Conservation (phyloP, 2,113 vertebrate species). For the Girardinichthys multiradiatus region DNA sequence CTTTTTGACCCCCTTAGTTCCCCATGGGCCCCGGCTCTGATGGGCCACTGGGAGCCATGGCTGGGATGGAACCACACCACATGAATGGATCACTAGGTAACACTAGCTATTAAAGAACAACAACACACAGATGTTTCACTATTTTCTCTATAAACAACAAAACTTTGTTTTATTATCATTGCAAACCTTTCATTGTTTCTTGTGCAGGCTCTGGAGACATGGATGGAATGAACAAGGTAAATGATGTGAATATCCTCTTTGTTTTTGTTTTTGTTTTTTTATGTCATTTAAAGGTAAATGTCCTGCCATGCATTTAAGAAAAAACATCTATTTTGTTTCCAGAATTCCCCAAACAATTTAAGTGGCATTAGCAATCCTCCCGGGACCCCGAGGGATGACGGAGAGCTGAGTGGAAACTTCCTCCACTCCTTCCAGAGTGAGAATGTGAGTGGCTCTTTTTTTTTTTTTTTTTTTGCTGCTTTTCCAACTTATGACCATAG, state of each 20-base stretch:
- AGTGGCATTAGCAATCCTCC: conserved; percentile 99
- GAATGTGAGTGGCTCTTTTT: conserved; percentile 85
- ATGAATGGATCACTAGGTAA: conserved; percentile 92
- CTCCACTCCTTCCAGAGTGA: conserved; percentile 99
- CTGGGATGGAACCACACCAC: conserved; percentile 98
- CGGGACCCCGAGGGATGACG: conserved; percentile 95
- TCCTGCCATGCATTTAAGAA: background rate
- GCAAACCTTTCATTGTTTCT: background rate
- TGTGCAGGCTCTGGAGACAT: conserved; percentile 93
- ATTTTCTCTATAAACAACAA: background rate
- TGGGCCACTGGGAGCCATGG: conserved; percentile 98
- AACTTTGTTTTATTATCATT: background rate
- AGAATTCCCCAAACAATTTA: conserved; percentile 99
- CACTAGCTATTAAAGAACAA: conserved; percentile 6
- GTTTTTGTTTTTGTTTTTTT: background rate
- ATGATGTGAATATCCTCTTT: background rate
- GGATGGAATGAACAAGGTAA: conserved; percentile 99
- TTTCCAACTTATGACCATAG: background rate
- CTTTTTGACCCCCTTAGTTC: conserved; percentile 80
- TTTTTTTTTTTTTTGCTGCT: too few relatives aligned
- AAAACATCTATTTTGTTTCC: conserved; percentile 24
- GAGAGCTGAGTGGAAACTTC: conserved; percentile 97
- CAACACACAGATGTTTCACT: conserved; percentile 8
- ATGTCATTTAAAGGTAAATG: background rate
- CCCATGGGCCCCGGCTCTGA: conserved; percentile 97